Evolutionary conservation across 2,113 vertebrate genomes (phyloP), one percentile per base, ranked within the genome.

Genomic region (Tonatia bakeri): DNA sequence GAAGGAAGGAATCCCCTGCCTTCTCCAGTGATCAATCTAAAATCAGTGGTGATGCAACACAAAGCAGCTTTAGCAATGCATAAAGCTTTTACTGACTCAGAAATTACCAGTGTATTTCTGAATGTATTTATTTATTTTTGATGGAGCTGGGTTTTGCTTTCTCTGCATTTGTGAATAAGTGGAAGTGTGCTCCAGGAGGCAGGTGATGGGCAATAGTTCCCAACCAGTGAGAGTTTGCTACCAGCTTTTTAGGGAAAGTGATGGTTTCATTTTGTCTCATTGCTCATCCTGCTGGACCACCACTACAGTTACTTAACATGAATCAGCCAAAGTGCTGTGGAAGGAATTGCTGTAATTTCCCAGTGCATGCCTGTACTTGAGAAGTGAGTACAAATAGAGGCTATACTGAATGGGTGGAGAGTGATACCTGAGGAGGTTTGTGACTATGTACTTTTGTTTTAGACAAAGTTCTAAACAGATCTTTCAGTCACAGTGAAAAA

Each of bases 401-500:
- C 59, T 22, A 12, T 17, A 87, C 24, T 36, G 93, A 97, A 96
- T 73, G 50, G 47, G 17, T 43, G 12, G 28, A 96, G 90, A 95
- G 95, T 65, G 95, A 22, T 91, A 88, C 45, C 79, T 96, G 95
- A 75, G 22, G 86, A 24, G 0, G 2, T 89, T 79, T 93, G 31
- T 84, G 91, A 97, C 94, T 79, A 38, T 43, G 59, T 20, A 50
- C 0, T 96, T 95, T 56, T 36, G 3, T 82, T 96, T 97, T 83
- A 96, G 75, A 94, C 50, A 67, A 96, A 26, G 87, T 91, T 94
- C 16, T 70, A 96, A 97, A 92, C 76, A 97, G 31, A 87, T 91
- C 82, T 97, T 97, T 94, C 5, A 56, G 92, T 65, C 19, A 75
- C 79, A 87, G 28, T 40, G 92, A 54, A 96, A 97, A 97, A 50